phyloP scores from a whole-genome alignment of 2,888 invertebrate genomes.

The Ornithoptera priamus region DNA sequence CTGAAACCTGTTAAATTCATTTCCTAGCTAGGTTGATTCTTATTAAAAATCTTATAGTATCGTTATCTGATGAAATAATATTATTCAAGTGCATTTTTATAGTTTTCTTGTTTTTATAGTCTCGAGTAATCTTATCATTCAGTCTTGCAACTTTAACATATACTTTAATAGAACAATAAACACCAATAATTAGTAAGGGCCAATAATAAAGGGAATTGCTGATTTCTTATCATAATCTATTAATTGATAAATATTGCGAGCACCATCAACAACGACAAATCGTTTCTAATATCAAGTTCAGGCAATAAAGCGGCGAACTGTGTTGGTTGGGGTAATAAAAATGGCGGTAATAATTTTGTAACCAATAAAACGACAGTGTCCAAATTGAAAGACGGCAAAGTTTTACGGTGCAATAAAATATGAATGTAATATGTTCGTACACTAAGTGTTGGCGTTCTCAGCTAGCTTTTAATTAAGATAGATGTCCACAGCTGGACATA shows the following conservation, averaged over 20 bases:
- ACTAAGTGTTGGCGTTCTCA: conserved; percentile 28
- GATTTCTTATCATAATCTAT: conserved; percentile 1
- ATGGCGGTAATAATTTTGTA: conserved; percentile 56
- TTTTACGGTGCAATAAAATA: conserved; percentile 67
- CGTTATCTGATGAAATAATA: no score
- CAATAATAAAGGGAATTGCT: neutral
- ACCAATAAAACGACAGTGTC: conserved; percentile 52
- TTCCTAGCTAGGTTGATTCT: no score
- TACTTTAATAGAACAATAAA: no score
- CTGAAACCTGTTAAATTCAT: no score
- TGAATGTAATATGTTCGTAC: conserved; percentile 40
- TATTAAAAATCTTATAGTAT: no score
- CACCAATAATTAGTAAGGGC: neutral
- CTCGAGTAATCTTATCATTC: no score
- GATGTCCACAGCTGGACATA: neutral
- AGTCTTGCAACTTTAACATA: no score
- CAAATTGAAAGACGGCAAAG: conserved; percentile 60
- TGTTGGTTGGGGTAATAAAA: conserved; percentile 45
- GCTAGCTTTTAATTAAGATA: conserved; percentile 7
- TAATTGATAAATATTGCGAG: conserved; percentile 13
- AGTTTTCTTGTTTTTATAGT: no score
- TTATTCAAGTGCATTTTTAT: no score
- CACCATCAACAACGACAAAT: conserved; percentile 25
- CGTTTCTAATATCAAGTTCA: conserved; percentile 25
- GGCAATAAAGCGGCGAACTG: conserved; percentile 46